Base-by-base conservation (phyloP, 2,888 invertebrate genomes). In the Caenorhabditis sp. region DNA sequence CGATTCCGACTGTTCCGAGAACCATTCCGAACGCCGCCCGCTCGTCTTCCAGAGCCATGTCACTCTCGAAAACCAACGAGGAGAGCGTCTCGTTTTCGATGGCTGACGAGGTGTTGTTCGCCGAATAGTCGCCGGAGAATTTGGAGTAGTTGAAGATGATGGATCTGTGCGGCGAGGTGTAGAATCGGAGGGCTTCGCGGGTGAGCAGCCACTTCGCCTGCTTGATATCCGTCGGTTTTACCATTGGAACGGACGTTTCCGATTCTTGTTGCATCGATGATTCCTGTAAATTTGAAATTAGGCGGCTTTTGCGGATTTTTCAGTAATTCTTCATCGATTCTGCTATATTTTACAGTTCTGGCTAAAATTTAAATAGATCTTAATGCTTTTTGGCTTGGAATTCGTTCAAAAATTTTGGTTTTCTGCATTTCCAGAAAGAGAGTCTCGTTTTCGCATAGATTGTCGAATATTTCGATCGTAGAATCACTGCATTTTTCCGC, bases 61-160 rank as follows among this genome's bases (percentile, higher is more conserved):
- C 87, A 7, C 84, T 82, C 50, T 87, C 87, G 63, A 87, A 87
- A 2, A 83, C 81, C 15, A 87, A 71, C 11, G 83, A 82, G 0
- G 82, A 74, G 13, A 86, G 71, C 2, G 83, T 80, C 20, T 79
- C 79, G 35, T 76, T 76, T 50, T 84, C 84, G 15, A 75, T 58
- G 20, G 62, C 68, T 1, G 82, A 82, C 13, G 77, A 77, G 66
- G 56, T 59, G 52, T 72, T 66, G 41, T 56, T 66, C 6, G 70
- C 70, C 7, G 77, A 82, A 90, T 94, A 96, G 81, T 93, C 93
- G 68, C 95, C 95, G 15, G 95, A 93, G 89, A 95, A 97, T 50
- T 93, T 93, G 88, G 92, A 93, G 89, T 96, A 96, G 90, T 96
- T 96, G 90, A 94, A 96, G 89, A 94, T 93, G 78, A 97, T 93